Evolutionary conservation across 2,888 invertebrate genomes (phyloP), one percentile per base, ranked within the genome.

Genomic region (Amphimallon solstitiale): DNA sequence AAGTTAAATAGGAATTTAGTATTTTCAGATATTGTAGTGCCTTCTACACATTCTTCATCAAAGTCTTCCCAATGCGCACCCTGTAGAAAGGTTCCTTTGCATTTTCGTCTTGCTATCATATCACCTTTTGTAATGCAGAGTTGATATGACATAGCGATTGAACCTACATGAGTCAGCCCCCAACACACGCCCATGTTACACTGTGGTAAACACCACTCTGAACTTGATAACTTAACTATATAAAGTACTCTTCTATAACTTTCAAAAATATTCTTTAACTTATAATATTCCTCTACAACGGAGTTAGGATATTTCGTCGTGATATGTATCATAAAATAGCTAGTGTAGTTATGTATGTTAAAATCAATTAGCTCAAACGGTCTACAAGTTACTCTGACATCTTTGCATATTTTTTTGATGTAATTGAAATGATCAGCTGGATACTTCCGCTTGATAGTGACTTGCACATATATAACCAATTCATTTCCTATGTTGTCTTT

Each of bases 121-220:
- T 86, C 87, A 74, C 87, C 85, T 4, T 77, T 73, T 77, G 86
- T 85, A 43, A 89, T 78, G 72, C 90, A 90, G 56, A 89, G 81
- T 70, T 87, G 84, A 43, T 81, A 81, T 0, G 88, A 85, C 2
- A 86, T 84, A 1, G 85, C 82, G 45, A 84, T 82, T 63, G 85
- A 83, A 0, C 86, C 87, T 23, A 86, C 82, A 14, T 73, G 72
- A 10, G 87, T 85, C 66, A 84, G 72, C 52, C 84, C 84, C 87
- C 87, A 88, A 56, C 68, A 68, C 1, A 78, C 48, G 12, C 37
- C 34, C 6, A 38, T 56, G 6, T 51, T 54, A 23, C 70, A 12
- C 64, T 76, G 75, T 6, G 78, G 74, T n/a, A 81, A 65, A 66
- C 81, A 82, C 62, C 67, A 74, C 14, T 77, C 78, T 17, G 75